A percentile compares a stretch with the other conserved stretches of the same genome.
Evolutionary conservation across 2,888 invertebrate genomes (phyloP).

Genomic region (Cinara cedri): DNA sequence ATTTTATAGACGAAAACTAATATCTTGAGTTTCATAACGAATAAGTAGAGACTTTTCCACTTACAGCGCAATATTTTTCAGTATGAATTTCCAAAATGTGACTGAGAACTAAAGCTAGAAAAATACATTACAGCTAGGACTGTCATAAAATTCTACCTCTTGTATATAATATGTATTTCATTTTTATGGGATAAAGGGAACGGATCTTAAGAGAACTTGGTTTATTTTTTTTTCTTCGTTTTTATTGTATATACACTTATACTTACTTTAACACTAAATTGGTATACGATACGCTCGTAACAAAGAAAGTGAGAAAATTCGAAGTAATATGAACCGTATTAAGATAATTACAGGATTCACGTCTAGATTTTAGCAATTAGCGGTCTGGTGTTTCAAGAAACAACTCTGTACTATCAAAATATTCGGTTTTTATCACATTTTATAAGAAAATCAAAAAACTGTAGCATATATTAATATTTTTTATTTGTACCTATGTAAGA

Average conservation of each 20-base stretch:
- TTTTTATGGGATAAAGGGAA: neutral
- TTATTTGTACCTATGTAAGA: no score
- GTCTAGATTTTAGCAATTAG: no score
- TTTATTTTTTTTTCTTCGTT: neutral
- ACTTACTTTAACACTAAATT: neutral
- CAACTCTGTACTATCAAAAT: no score
- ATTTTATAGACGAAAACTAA: neutral
- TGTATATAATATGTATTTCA: neutral
- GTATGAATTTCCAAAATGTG: neutral
- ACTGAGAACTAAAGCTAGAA: neutral
- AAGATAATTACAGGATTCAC: no score
- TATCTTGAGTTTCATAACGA: no score
- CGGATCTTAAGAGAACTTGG: neutral
- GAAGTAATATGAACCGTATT: neutral
- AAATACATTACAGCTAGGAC: neutral
- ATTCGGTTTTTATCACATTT: no score
- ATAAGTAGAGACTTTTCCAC: no score
- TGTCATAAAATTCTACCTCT: neutral
- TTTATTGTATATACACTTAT: neutral
- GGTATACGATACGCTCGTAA: neutral
- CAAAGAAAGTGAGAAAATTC: neutral
- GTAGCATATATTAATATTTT: no score
- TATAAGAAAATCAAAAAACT: no score
- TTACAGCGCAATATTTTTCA: no score
- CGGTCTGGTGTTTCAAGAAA: no score